These are phyloP conservation scores for Pelochelys cantorii DNA, from an alignment of 2,797 vertebrate species.

Conservation along the genomic window DNA sequence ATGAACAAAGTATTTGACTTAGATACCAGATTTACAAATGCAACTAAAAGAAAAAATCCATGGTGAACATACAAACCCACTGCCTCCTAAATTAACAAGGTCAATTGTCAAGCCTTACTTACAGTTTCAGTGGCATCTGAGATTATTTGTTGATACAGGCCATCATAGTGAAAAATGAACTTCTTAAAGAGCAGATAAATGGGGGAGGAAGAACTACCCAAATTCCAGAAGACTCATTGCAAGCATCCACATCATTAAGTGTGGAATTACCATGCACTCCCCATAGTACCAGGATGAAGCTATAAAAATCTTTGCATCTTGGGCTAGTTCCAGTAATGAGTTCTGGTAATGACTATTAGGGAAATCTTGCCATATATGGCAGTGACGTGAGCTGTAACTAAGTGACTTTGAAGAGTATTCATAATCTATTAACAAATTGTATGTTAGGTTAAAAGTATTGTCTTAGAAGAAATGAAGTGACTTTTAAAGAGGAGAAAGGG, in stretches of 20 bases:
- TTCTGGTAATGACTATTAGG: not conserved
- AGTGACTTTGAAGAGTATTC: not conserved
- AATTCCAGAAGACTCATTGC: not conserved
- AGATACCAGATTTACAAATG: not conserved
- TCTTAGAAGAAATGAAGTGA: not conserved
- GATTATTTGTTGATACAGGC: not conserved
- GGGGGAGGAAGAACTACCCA: not conserved
- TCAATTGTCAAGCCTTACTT: not conserved
- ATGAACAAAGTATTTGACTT: not conserved
- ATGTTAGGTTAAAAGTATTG: not conserved
- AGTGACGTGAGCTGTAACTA: not conserved
- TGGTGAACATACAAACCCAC: not conserved
- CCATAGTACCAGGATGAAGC: not conserved
- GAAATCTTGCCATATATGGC: not conserved
- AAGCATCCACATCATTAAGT: not conserved
- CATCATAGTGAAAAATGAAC: not conserved
- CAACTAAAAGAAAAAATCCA: not conserved
- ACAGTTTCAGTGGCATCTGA: fast-evolving
- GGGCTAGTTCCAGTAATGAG: not conserved
- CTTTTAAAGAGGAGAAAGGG: not conserved
- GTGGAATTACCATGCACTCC: not conserved
- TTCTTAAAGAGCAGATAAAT: not conserved
- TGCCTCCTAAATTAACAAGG: not conserved
- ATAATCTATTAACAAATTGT: not conserved
- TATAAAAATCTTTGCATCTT: not conserved